phyloP scores from a whole-genome alignment of 2,888 invertebrate genomes.

The Melolontha melolontha region DNA sequence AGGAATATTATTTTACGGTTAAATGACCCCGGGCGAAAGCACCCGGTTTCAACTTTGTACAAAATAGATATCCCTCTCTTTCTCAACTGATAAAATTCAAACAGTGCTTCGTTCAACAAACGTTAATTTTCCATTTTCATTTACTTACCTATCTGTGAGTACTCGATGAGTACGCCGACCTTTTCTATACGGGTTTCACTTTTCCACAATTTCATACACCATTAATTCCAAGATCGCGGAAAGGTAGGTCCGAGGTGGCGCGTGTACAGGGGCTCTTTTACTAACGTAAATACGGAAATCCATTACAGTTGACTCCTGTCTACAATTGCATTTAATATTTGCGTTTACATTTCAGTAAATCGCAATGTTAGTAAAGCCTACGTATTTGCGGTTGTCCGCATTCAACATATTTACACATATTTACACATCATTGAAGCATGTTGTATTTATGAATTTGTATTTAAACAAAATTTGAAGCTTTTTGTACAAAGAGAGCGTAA shows the following conservation, averaged over 20 bases:
- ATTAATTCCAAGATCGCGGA: conserved; percentile 12
- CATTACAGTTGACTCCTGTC: conserved; percentile 25
- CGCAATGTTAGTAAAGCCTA: neutral
- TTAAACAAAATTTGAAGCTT: no score
- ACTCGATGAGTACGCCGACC: no score
- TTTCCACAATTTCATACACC: conserved; percentile 12
- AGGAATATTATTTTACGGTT: conserved; percentile 17
- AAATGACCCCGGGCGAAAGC: conserved; percentile 5
- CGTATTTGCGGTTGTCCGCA: no score
- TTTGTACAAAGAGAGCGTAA: no score
- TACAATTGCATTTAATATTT: conserved; percentile 33
- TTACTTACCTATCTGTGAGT: conserved; percentile 26
- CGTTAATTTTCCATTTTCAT: conserved; percentile 11
- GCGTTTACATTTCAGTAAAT: conserved; percentile 23
- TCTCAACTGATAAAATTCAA: conserved; percentile 1
- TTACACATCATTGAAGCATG: no score
- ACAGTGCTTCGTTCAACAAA: no score
- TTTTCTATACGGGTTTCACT: neutral
- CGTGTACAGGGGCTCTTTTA: conserved; percentile 9
- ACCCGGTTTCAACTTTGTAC: conserved; percentile 6
- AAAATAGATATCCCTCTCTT: conserved; percentile 2
- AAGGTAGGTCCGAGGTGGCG: conserved; percentile 4
- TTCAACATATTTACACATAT: no score
- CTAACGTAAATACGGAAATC: conserved; percentile 27
- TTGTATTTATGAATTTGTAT: no score